A percentile compares a stretch with the other conserved stretches of the same genome.
Evolutionary conservation across 2,888 invertebrate genomes (phyloP).

Genomic region (Brenthis ino): DNA sequence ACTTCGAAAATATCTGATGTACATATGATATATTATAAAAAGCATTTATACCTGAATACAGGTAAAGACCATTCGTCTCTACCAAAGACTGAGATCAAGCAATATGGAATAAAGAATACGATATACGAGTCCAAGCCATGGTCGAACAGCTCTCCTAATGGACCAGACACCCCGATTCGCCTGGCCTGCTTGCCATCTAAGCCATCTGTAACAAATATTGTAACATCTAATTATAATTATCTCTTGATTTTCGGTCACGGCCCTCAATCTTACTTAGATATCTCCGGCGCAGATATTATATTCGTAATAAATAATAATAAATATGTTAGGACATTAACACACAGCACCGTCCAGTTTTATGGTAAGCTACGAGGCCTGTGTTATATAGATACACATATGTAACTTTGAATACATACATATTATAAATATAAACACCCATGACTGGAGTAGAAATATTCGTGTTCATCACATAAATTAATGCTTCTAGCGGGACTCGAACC

Average conservation of each 20-base stretch:
- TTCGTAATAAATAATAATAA: too few species aligned
- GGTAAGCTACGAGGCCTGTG: too few species aligned
- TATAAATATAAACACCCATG: too few species aligned
- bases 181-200: constrained; percentile 99
- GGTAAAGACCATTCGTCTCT: constrained; percentile 86
- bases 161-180: constrained; percentile 94
- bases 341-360: too few species aligned
- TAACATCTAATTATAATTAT: not conserved
- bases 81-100: constrained; percentile 95
- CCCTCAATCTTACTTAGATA: not conserved
- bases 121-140: constrained; percentile 99
- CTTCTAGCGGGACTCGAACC: too few species aligned
- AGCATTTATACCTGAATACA: constrained; percentile 54
- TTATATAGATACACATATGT: too few species aligned
- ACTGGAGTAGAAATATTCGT: too few species aligned
- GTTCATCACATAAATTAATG: too few species aligned
- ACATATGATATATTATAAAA: too few species aligned
- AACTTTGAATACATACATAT: too few species aligned
- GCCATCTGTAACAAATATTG: constrained; percentile 85
- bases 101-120: constrained; percentile 94
- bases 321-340: too few species aligned
- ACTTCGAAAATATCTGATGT: too few species aligned
- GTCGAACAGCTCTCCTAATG: constrained; percentile 98
- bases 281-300: not conserved
- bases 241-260: not conserved